Conservation (phyloP, 2,888 invertebrate genomes). For the Eucera pruinosa region DNA sequence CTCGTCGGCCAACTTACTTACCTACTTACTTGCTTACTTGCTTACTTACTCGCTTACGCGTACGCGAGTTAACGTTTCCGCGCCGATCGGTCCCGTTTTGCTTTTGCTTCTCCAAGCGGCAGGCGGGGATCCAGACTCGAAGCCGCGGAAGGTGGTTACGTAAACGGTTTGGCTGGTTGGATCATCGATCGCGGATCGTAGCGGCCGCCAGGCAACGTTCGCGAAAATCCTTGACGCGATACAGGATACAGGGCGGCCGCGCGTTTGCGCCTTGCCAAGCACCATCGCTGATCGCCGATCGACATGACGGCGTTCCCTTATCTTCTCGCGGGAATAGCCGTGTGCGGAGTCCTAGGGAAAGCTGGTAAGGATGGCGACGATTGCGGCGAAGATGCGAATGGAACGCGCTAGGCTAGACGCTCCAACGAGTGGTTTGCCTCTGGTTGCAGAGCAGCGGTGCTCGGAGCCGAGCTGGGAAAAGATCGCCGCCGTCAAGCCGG, state of each 20-base stretch:
- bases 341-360: slow-evolving; percentile 29
- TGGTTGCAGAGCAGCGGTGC: slow-evolving; percentile 71
- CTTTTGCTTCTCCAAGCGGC: too few species aligned
- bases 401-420: too few species aligned
- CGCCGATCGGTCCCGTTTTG: too few species aligned
- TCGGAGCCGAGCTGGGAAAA: slow-evolving; percentile 78
- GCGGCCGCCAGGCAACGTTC: slow-evolving; percentile 26
- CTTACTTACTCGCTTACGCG: too few species aligned
- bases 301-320: slow-evolving; percentile 27
- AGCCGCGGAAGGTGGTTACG: slow-evolving; percentile 11
- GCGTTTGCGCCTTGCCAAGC: slow-evolving; percentile 3
- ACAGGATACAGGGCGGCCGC: background rate
- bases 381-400: too few species aligned
- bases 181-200: background rate
- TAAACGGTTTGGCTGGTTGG: slow-evolving; percentile 18
- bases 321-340: slow-evolving; percentile 28
- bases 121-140: too few species aligned
- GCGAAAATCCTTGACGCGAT: slow-evolving; percentile 54
- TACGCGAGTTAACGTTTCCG: background rate
- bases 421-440: background rate
- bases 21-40: too few species aligned
- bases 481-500: slow-evolving; percentile 77
- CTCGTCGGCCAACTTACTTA: too few species aligned
- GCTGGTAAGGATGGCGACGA: slow-evolving; percentile 39
- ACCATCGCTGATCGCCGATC: background rate